Evolutionary conservation across 2,113 vertebrate genomes (phyloP), one percentile per base, ranked within the genome.

Genomic region (Pelodiscus sinensis): DNA sequence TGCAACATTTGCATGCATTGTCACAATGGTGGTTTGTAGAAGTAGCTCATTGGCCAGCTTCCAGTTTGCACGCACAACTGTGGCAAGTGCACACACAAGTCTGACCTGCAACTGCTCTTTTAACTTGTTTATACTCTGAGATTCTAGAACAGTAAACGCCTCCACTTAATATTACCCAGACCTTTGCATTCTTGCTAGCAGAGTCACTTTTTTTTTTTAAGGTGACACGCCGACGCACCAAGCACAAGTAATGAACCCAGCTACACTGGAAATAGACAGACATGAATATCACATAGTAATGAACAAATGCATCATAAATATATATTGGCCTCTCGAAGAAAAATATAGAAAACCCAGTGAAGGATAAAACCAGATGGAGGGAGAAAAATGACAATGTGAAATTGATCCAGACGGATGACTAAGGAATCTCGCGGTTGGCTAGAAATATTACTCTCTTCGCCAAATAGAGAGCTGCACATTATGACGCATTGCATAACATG

Each of bases 351-450:
- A 93, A 94, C 73, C 85, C 89, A 92, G 79, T 3, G 75, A 92
- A 96, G 86, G 92, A 29, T 90, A 92, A 92, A 93, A 92, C 57
- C 89, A 77, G 4, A 19, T 14, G 35, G n/a, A 25, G 11, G 22
- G n/a, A 79, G 75, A 24, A 35, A 27, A 89, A 94, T 1, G 4
- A 89, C 89, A 95, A 62, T 21, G 54, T 81, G 85, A 73, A 93
- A 96, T 79, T 86, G 92, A 96, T 94, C 87, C 88, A 82, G 95
- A 88, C 89, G 52, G 51, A 29, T 75, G 93, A 83, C 62, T 79
- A 11, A 96, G 92, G 93, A 93, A 50, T 9, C 79, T 29, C 73
- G 84, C 0, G 0, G 16, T 81, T 35, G 79, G 54, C 71, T 88
- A 82, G 95, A 93, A 94, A 90, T 89, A 71, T 94, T 80, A n/a